Base-by-base conservation (phyloP, 2,888 invertebrate species). In the Watsonalla cultraria region DNA sequence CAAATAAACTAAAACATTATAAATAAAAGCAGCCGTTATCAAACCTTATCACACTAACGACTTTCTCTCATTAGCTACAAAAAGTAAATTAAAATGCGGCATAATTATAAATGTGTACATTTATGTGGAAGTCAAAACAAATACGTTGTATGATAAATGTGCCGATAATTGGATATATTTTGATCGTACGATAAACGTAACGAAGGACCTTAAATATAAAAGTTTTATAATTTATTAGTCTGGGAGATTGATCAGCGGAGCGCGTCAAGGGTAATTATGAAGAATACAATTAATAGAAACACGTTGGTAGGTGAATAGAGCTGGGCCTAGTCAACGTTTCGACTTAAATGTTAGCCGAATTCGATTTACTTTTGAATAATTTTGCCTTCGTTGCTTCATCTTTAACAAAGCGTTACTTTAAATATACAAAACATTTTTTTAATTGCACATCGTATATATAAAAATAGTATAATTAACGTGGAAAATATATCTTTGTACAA, bases 71-170 rank as follows among this genome's bases (percentile, higher is more conserved):
- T 34, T 48, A 34, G 13, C 48, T 35, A 13, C 33, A 45, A 47
- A 54, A 54, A 55, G 34, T 45, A 46, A 55, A 46, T 49, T 52
- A 48, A 51, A 42, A 42, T 42, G 42, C 42, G 11, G 9, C 42
- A 42, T 11, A 42, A 42, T 42, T 42, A 11, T 42, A 42, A 42
- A 42, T 42, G 42, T 42, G 7, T 37, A 11, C 42, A 42, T 42
- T 75, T 75, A 72, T 67, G 74, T 68, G 68, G 61, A 75, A 78
- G 84, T 86, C 87, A 84, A 80, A 86, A 84, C 85, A 86, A 86
- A 85, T 84, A 80, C 74, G 68, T 60, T 57, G 66, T 65, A 84
- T 87, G 86, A 88, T 87, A 72, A 77, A 89, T 88, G 85, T 77
- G 61, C 68, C 76, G 78, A 80, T 88, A 86, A 86, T 86, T 79